phyloP scores from a whole-genome alignment of 2,113 vertebrate genomes.

The Hyperopisus bebe region DNA sequence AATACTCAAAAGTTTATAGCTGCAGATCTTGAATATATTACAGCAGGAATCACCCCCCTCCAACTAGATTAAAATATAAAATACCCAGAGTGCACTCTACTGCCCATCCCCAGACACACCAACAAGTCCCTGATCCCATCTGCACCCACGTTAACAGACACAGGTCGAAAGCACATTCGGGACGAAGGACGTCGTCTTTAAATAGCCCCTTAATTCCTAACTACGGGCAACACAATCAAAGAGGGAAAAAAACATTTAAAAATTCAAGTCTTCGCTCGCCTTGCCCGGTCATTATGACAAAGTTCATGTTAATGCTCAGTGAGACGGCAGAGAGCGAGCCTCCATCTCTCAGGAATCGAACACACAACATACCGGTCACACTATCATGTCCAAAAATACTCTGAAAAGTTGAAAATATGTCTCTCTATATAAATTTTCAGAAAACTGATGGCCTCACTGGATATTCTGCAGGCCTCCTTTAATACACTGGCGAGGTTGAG shows the following conservation, averaged over 20 bases:
- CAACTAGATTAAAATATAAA: slow-evolving; percentile 36
- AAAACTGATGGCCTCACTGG: slow-evolving; percentile 59
- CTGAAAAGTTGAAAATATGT: slow-evolving; percentile 56
- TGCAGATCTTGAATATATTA: slow-evolving; percentile 30
- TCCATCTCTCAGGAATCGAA: not conserved
- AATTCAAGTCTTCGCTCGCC: slow-evolving; percentile 80
- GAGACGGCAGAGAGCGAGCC: slow-evolving; percentile 48
- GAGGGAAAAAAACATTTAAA: slow-evolving; percentile 46
- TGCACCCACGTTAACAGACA: slow-evolving; percentile 64
- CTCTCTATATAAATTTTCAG: slow-evolving; percentile 54
- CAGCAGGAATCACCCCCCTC: slow-evolving; percentile 23
- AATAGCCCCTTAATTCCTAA: slow-evolving; percentile 65
- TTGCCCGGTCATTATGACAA: slow-evolving; percentile 59
- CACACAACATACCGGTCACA: slow-evolving; percentile 65
- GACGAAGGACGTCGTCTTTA: slow-evolving; percentile 64
- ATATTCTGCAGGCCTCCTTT: slow-evolving; percentile 55
- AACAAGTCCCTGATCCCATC: slow-evolving; percentile 24
- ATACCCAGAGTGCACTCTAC: slow-evolving; percentile 41
- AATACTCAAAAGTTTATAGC: slow-evolving; percentile 45
- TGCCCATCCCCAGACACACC: slow-evolving; percentile 44
- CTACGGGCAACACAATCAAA: slow-evolving; percentile 78
- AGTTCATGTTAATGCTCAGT: slow-evolving; percentile 61
- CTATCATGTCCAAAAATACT: slow-evolving; percentile 73
- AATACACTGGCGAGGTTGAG: slow-evolving; percentile 72
- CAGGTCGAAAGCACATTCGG: slow-evolving; percentile 73